Evolutionary conservation across 1,140 invertebrate species (phyloP), one percentile per base, ranked within the genome.

Genomic region (Zaprionus lachaisei): DNA sequence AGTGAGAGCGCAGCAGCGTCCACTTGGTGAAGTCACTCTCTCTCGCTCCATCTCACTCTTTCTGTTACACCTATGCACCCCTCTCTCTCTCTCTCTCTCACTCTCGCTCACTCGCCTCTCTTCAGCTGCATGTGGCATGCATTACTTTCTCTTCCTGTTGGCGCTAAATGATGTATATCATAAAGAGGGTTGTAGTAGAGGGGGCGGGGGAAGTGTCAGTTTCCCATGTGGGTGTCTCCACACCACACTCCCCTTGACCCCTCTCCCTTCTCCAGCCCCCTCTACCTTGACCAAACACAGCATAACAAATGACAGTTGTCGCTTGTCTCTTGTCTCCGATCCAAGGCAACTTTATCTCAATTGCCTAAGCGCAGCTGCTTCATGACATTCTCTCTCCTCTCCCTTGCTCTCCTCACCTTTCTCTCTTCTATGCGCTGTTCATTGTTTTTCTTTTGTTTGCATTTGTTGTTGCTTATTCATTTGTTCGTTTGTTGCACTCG

Each of bases 101-200:
- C 31, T 14, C 22, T n/a, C 37, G 17, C 22, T 62, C 22, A 15
- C 47, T 51, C 47, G 17, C 55, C 54, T 22, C 55, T 7, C 7
- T 58, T 58, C 24, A 47, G 26, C 64, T 58, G 63, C 63, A 65
- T 37, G 38, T 73, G 62, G 73, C 78, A 37, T 90, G 79, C 85
- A 89, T 89, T 85, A 89, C 85, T 89, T 89, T 89, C 85, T 89
- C 85, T 89, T 89, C 85, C 85, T 89, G 85, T 85, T 90, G 76
- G 80, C 83, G 73, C 78, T 78, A 83, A 86, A 87, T 87, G 72
- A 83, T 87, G 82, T 72, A 87, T 85, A 89, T 65, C 56, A 65
- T 55, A 61, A 54, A 72, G 28, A 47, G 68, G 15, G 20, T 22
- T n/a, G 20, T 0, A 0, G 17, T 5, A 7, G n/a, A 0, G 17